Evolutionary conservation across 2,113 vertebrate species (phyloP).

Genomic region (Setophaga kirtlandii): DNA sequence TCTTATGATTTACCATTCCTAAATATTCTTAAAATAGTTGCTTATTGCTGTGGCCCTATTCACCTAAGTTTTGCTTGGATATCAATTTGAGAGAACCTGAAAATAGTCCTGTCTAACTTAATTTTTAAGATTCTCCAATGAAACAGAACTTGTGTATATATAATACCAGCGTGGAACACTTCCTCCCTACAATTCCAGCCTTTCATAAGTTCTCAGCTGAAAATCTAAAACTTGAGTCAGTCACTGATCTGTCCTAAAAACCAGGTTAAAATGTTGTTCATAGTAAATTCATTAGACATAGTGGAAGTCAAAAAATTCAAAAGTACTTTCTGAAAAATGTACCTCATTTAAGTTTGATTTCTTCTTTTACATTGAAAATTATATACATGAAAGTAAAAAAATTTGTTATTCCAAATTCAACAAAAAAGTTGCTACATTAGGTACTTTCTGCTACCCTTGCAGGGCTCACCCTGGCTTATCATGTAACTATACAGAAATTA

Average conservation of each 20-base stretch:
- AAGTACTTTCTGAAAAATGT: neutral
- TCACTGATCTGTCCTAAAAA: neutral
- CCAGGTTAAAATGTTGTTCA: neutral
- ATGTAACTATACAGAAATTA: neutral
- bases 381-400: neutral
- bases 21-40: neutral
- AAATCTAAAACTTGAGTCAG: neutral
- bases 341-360: neutral
- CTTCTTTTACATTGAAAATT: neutral
- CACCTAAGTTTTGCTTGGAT: neutral
- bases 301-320: neutral
- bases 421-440: neutral
- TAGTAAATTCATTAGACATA: neutral
- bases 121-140: neutral
- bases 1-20: neutral
- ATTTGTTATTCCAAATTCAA: neutral
- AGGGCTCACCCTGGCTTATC: neutral
- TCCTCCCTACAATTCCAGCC: neutral
- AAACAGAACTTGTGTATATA: neutral
- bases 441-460: neutral
- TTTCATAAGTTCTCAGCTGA: neutral
- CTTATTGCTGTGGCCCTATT: fast-evolving
- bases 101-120: neutral
- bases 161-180: neutral
- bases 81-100: neutral